Percentiles rank a stretch among this genome's conserved stretches.
Evolutionary conservation across 2,797 vertebrate species (phyloP).

Genomic region (Moxostoma hubbsi): DNA sequence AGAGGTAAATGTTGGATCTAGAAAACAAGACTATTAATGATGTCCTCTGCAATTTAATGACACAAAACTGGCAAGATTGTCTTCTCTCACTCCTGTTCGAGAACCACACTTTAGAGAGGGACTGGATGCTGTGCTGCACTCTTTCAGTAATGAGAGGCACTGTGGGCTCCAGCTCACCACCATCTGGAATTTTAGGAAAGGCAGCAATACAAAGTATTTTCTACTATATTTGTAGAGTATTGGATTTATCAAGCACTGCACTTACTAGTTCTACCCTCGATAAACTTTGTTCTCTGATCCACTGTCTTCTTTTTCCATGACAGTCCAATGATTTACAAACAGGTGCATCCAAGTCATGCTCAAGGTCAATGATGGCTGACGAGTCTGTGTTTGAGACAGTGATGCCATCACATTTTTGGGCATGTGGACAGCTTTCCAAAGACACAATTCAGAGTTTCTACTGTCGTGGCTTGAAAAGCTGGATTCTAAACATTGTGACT

Average conservation of each 20-base stretch:
- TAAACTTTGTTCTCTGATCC: neutral
- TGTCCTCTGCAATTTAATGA: neutral
- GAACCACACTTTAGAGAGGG: constrained; percentile 28
- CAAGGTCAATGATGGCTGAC: too few relatives aligned
- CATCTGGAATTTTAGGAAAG: too few relatives aligned
- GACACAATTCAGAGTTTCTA: neutral
- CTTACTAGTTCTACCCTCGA: constrained; percentile 28
- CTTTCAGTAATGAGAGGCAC: neutral
- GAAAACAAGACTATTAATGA: neutral
- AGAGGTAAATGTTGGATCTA: too few relatives aligned
- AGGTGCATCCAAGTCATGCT: constrained; percentile 1
- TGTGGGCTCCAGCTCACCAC: neutral
- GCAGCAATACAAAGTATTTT: neutral
- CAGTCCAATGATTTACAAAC: neutral
- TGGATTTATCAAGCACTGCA: neutral
- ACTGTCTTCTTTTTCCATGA: neutral
- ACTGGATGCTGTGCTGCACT: neutral
- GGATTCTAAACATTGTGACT: neutral
- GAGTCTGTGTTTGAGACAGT: neutral
- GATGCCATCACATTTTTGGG: neutral
- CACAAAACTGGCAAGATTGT: neutral
- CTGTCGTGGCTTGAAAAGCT: neutral
- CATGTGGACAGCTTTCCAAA: neutral
- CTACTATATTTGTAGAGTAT: too few relatives aligned
- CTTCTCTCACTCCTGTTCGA: neutral